Base-by-base conservation (phyloP, 1,140 invertebrate genomes). In the Euborellia annulipes region DNA sequence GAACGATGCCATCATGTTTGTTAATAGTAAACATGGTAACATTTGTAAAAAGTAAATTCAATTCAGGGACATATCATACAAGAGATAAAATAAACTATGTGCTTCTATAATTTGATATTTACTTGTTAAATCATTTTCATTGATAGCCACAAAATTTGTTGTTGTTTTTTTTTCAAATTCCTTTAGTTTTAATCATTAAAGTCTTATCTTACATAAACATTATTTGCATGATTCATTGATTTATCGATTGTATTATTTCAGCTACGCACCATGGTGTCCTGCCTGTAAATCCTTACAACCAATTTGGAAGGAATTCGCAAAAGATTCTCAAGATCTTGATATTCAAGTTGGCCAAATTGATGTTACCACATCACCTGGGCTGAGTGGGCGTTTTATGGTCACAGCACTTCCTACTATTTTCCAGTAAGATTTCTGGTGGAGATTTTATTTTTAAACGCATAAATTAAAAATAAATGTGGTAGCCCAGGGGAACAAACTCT, bases 201-300 rank as follows among this genome's bases (percentile, higher is more conserved):
- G 9, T 3, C 18, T 42, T 2, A 9, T 42, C n/a, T 1, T 23
- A 3, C n/a, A 3, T 22, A 42, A 23, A 20, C 20, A 23, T 7
- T 22, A 23, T 2, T 14, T 14, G 21, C 2, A 0, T 16, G 14
- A 16, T 49, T 37, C 27, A 36, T 19, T 34, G 37, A 39, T 50
- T 47, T 18, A 9, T 49, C 37, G 43, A 19, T 46, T 38, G 32
- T 47, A 51, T 54, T 56, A 53, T 63, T 68, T 39, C 58, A 97
- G 92, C 61, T 93, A 88, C 74, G 94, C 95, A 7, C 93, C 94
- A 13, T 98, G 94, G 95, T 98, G 95, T 66, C 94, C 94, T 6
- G 94, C 95, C 0, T 98, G 95, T 65, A 87, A 85, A 58, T 79
- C 79, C n/a, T 70, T 98, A 7, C 74, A 86, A 51, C 78, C 82